Base-by-base conservation (phyloP, 1,140 invertebrate genomes). In the Pseudomyrmex pallidus region DNA sequence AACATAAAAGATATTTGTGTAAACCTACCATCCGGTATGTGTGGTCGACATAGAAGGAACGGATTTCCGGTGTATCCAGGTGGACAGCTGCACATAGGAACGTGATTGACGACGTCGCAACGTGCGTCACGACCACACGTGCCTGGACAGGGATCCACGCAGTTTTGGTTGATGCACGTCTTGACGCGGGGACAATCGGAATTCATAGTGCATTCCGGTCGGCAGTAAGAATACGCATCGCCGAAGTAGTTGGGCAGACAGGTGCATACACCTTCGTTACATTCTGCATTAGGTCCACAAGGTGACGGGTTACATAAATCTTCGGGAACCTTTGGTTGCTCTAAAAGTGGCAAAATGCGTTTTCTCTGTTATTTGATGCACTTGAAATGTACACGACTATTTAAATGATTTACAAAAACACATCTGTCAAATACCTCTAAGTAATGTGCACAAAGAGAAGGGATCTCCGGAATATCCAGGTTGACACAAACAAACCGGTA, bases 181-280 rank as follows among this genome's bases (percentile, higher is more conserved):
- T 96, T 97, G 62, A 95, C 95, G 61, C 96, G 95, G 2, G 97
- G 94, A 92, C 97, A 98, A 82, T 98, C 97, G 1, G 97, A 96
- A 91, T 97, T 98, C 89, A 97, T 95, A 0, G 97, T 96, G 92
- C 97, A 98, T 93, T 98, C 97, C 15, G 97, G 97, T 84, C 97
- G 94, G 92, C 98, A 98, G 20, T 92, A 94, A 0, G 86, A 87
- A 70, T 95, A 95, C 67, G 97, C 96, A 86, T 97, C 95, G 74
- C 97, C 97, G 54, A 97, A 95, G 85, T 97, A 97, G 87, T 97
- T 97, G 9, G 96, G 94, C 4, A 96, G 92, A 91, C 97, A 98
- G 61, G 95, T 95, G 90, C 97, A 98, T n/a, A 96, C 95, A 52
- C 97, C 96, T 89, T 96, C 95, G 54, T 96, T 95, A 22, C 97